Base-by-base conservation (phyloP, 2,113 vertebrate species). In the Calonectris borealis region DNA sequence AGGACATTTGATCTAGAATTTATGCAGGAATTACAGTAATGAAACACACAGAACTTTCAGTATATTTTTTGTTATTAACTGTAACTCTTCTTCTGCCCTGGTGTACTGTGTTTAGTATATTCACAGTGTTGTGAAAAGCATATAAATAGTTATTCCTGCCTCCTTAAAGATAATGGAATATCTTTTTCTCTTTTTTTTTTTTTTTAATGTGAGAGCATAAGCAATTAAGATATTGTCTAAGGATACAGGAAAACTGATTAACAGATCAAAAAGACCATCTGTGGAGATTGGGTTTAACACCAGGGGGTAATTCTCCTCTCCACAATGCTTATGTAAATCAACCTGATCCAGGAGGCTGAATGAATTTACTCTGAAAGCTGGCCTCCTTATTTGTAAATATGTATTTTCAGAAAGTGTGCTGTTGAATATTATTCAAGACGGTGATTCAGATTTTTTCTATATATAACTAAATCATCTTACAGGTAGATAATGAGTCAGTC, bases 191-290 rank as follows among this genome's bases (percentile, higher is more conserved):
- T 71, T 36, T 8, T 20, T 21, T 9, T 58, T 16, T 40, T 6
- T 36, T 8, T 20, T 21, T 48, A 46, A 46, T 64, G 4, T n/a
- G 20, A 86, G 31, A 60, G 9, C 52, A 91, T 81, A 89, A 90
- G 15, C 20, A 84, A 93, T 92, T 86, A 94, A 90, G 71, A 52
- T 95, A 93, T 83, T 83, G 21, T 83, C 70, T 93, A 90, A 88
- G n/a, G 52, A 88, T 83, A 52, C 26, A 61, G 66, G 27, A 87
- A 94, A 86, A 83, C 21, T 83, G 88, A 90, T 96, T 93, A 96
- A 83, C 40, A 80, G 76, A 92, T 90, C 79, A 93, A 94, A 95
- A 94, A 93, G 78, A 90, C 84, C 66, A 93, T 94, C 82, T 96
- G 88, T 73, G 46, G 71, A 95, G 58, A 93, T 1, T 70, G 49